These are phyloP conservation scores for Psettodes erumei DNA, from an alignment of 2,113 vertebrate species.

Conservation along the genomic window DNA sequence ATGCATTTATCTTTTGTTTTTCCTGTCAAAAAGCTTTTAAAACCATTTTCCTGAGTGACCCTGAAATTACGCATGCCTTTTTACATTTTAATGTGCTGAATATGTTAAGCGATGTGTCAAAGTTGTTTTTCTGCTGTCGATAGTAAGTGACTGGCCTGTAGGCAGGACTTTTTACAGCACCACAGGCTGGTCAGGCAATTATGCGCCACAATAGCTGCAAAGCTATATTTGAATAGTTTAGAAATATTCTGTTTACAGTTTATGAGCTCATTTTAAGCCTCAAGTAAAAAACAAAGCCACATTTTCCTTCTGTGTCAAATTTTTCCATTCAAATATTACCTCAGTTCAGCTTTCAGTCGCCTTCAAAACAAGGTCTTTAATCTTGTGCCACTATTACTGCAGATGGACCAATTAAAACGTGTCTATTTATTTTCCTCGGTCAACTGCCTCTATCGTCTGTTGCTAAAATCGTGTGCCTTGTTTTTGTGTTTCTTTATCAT, in stretches of 20 bases:
- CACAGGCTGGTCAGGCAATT: conserved; percentile 49
- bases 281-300: not conserved
- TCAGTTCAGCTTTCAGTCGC: conserved; percentile 36
- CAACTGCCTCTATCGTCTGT: conserved; percentile 38
- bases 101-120: conserved; percentile 65
- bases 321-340: conserved; percentile 35
- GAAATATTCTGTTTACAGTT: conserved; percentile 50
- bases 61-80: not conserved
- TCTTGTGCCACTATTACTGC: conserved; percentile 42
- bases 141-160: conserved; percentile 43
- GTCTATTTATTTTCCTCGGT: conserved; percentile 13
- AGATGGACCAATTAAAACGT: conserved; percentile 10
- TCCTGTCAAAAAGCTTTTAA: conserved; percentile 29
- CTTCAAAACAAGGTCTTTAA: conserved; percentile 36
- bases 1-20: conserved; percentile 8
- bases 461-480: conserved; percentile 3
- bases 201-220: conserved; percentile 18
- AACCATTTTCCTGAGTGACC: not conserved
- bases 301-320: conserved; percentile 15
- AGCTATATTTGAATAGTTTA: conserved; percentile 33
- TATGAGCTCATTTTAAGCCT: conserved; percentile 1
- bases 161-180: conserved; percentile 42
- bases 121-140: conserved; percentile 48
- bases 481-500: conserved; percentile 33
- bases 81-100: conserved; percentile 43